These are phyloP conservation scores for Egretta garzetta DNA, from an alignment of 2,113 vertebrate species.

Conservation along the genomic window DNA sequence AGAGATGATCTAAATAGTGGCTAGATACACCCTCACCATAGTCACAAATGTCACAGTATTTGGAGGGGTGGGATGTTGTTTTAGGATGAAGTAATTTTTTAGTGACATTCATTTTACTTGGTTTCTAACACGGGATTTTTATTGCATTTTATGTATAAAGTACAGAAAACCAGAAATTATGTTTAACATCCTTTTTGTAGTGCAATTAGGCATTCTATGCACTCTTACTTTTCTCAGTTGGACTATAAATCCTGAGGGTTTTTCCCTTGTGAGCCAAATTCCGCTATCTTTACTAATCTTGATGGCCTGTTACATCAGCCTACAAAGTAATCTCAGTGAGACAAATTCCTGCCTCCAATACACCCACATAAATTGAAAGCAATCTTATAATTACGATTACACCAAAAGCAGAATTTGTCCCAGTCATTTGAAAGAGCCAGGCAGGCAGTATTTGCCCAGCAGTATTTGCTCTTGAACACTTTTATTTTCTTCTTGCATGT, in stretches of 20 bases:
- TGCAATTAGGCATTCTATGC: neutral
- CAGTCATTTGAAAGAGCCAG: neutral
- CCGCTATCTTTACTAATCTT: neutral
- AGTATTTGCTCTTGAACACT: neutral
- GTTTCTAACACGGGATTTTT: neutral
- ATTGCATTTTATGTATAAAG: neutral
- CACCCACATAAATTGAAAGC: neutral
- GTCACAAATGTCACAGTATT: neutral
- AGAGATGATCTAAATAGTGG: neutral
- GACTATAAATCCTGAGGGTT: neutral
- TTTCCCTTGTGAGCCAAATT: neutral
- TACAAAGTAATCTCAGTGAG: neutral
- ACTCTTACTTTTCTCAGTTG: neutral
- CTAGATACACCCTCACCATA: neutral
- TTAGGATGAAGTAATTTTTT: neutral
- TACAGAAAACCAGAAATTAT: neutral
- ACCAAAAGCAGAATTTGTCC: neutral
- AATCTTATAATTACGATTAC: neutral
- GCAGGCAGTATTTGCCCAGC: neutral
- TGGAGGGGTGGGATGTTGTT: neutral
- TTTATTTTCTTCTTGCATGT: neutral
- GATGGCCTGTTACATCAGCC: neutral
- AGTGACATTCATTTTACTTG: constrained; percentile 12
- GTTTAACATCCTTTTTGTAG: neutral
- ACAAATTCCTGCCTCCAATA: neutral